Base-by-base conservation (phyloP, 2,888 invertebrate genomes). In the Cosmia trapezina region DNA sequence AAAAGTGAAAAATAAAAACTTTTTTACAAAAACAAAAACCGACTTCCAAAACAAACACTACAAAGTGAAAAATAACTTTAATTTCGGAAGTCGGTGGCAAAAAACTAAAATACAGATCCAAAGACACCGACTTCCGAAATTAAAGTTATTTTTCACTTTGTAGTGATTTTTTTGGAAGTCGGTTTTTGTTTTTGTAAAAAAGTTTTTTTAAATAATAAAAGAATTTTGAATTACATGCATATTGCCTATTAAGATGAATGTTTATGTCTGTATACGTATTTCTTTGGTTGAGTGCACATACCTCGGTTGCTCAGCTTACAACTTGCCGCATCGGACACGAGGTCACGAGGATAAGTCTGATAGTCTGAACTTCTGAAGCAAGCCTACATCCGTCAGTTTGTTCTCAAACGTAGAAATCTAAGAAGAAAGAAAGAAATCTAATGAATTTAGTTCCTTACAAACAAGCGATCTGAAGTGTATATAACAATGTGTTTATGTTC, bases 381-480 rank as follows among this genome's bases (percentile, higher is more conserved):
- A 60, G 57, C 61, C 57, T 65, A 68, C 64, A 79, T 43, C 70
- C 54, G 61, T 74, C 83, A 73, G 57, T 66, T 66, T 66, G 57
- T 82, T 67, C 54, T 64, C 83, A 68, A 61, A 43, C 59, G 2
- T 77, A 81, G 60, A 56, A 37, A 41, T 71, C 19, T 68, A 69
- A 70, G n/a, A n/a, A n/a, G n/a, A n/a, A n/a, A n/a, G n/a, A n/a
- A n/a, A 81, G 60, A 56, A 37, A 41, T 71, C 19, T 68, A 69
- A 70, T 68, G 14, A 68, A 83, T 65, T 59, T 62, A 66, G 59
- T 73, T 60, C 49, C 56, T 61, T 49, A 78, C 54, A 72, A 75
- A 83, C 70, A 74, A 74, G 63, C 70, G 80, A 81, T 81, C 83
- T 83, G 83, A 80, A 65, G 54, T 73, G 72, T 59, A 19, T 83